Base-by-base conservation (phyloP, 2,888 invertebrate genomes). In the Mythimna impura region DNA sequence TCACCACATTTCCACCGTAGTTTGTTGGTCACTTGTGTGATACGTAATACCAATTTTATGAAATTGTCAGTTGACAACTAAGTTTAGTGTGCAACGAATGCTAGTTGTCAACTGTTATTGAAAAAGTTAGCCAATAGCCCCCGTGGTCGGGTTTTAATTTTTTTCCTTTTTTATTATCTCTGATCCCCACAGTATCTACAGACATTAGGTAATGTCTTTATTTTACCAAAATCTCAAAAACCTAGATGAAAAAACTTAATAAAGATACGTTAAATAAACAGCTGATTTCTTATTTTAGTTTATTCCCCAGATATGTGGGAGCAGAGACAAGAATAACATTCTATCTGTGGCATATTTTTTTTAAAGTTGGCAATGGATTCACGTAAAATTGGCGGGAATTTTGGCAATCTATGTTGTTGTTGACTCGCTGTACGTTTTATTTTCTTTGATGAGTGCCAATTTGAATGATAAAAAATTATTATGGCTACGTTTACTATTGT, bases 381-480 rank as follows among this genome's bases (percentile, higher is more conserved):
- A 71, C 64, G 30, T 60, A 22, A 66, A 73, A 65, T 64, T 76
- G 83, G 85, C 85, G 83, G 83, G 85, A 83, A 78, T 82, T 81
- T 85, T 82, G 82, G 84, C 85, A 75, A 76, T 65, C 64, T 43
- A 43, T 73, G 40, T 62, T 76, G 76, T 66, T 78, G 71, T 65
- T 52, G 62, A 64, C 57, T 55, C 3, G 25, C 5, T 3, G 55
- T 14, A 0, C 43, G 68, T 77, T 78, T 73, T 66, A 65, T 25
- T 61, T n/a, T 64, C 54, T 47, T 58, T 47, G 30, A 57, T 34
- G 73, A 25, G 60, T 74, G 83, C 83, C 83, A 83, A 83, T 77
- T 82, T 57, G 34, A 58, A 69, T 76, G 55, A 54, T 47, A 30
- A 62, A 72, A 58, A 30, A 17, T 10, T 2, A 43, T 47, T 34